These are phyloP conservation scores for Triplophysa siluroides DNA, from an alignment of 2,113 vertebrate species.

Conservation along the genomic window DNA sequence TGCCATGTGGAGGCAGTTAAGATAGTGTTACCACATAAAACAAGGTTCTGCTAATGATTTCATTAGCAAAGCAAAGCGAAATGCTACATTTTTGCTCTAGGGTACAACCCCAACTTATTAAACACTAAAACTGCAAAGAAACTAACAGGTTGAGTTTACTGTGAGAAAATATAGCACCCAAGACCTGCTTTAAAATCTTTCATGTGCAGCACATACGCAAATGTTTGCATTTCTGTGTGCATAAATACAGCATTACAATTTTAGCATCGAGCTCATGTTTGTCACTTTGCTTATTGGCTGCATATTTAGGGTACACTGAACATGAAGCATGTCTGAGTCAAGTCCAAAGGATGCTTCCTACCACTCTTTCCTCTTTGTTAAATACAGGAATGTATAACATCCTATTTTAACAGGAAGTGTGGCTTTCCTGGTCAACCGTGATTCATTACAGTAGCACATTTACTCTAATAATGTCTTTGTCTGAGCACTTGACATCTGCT, in stretches of 20 bases:
- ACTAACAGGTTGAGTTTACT: conserved; percentile 12
- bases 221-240: too few species aligned
- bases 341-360: neutral
- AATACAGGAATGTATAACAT: conserved; percentile 24
- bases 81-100: conserved; percentile 2
- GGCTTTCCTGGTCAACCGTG: conserved; percentile 23
- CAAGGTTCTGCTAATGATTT: conserved; percentile 30
- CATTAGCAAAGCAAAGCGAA: conserved; percentile 28
- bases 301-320: neutral
- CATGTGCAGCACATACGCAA: too few species aligned
- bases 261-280: too few species aligned
- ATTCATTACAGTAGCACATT: conserved; percentile 18
- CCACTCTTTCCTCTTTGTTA: neutral
- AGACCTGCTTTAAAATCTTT: neutral
- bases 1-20: conserved; percentile 63
- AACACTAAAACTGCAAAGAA: conserved; percentile 19
- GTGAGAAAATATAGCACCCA: conserved; percentile 9
- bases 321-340: neutral
- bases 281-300: too few species aligned
- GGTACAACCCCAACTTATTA: neutral
- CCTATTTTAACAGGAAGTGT: conserved; percentile 30
- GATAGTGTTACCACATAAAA: conserved; percentile 57
- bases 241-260: too few species aligned
- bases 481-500: conserved; percentile 22
- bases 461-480: conserved; percentile 16